Evolutionary conservation across 2,797 vertebrate genomes (phyloP).

Genomic region (Acridotheres tristis): DNA sequence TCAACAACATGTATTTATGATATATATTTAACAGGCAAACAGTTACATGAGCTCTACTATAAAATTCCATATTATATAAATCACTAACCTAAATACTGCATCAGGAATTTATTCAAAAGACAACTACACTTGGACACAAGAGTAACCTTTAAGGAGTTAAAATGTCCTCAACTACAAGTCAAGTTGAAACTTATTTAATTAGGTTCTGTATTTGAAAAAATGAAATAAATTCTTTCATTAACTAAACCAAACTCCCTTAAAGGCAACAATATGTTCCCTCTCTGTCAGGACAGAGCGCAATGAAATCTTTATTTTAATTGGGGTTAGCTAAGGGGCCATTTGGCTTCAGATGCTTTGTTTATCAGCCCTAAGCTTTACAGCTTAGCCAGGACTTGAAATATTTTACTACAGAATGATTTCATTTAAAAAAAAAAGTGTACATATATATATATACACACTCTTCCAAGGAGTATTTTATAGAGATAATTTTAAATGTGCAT

Average conservation of each 20-base stretch:
- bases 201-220: slow-evolving; percentile 72
- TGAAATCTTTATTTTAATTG: slow-evolving; percentile 84
- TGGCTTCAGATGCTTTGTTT: slow-evolving; percentile 81
- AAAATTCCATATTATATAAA: neutral
- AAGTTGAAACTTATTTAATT: slow-evolving; percentile 81
- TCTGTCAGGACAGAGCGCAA: slow-evolving; percentile 80
- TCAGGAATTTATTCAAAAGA: neutral
- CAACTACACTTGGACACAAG: slow-evolving; percentile 5
- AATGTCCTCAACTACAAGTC: slow-evolving; percentile 70
- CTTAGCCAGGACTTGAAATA: slow-evolving; percentile 77
- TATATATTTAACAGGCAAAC: neutral
- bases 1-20: neutral
- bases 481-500: slow-evolving; percentile 5
- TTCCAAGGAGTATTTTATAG: slow-evolving; percentile 26
- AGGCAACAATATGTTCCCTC: slow-evolving; percentile 83
- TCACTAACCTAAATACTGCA: neutral
- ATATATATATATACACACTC: neutral
- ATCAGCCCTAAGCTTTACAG: slow-evolving; percentile 78
- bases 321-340: slow-evolving; percentile 81
- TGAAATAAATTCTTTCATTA: slow-evolving; percentile 82
- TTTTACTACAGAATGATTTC: slow-evolving; percentile 72
- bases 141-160: slow-evolving; percentile 75
- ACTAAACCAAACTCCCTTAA: slow-evolving; percentile 82
- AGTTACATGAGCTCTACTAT: neutral
- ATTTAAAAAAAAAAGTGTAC: neutral